Conservation (phyloP, 2,888 invertebrate genomes). For the Synergus gifuensis region DNA sequence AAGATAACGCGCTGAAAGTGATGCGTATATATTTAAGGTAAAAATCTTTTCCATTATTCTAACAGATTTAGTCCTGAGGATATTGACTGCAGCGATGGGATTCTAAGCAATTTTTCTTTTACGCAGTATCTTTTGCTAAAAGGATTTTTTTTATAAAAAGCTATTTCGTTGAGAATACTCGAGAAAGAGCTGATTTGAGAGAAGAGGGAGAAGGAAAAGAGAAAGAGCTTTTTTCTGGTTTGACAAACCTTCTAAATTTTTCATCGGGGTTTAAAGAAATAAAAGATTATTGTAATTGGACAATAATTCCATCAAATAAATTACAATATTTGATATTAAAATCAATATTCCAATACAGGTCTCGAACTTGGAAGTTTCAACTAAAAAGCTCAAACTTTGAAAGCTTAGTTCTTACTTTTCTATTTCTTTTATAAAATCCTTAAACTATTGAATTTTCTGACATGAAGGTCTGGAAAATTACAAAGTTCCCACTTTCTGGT, state of each 20-base stretch:
- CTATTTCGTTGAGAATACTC: neutral
- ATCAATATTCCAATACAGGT: too few species aligned
- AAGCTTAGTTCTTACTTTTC: neutral
- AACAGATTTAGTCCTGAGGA: neutral
- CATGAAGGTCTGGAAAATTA: neutral
- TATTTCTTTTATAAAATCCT: neutral
- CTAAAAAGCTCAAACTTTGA: neutral
- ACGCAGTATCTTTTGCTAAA: neutral
- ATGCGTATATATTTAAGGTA: neutral
- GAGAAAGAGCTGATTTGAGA: neutral
- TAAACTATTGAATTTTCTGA: neutral
- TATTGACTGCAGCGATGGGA: neutral
- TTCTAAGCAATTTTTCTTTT: neutral
- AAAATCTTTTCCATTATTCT: slow-evolving; percentile 17
- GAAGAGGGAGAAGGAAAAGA: neutral
- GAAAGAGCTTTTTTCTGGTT: neutral
- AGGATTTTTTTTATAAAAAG: slow-evolving; percentile 4
- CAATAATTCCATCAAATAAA: too few species aligned
- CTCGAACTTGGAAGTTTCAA: too few species aligned
- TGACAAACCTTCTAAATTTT: slow-evolving; percentile 17
- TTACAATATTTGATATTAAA: too few species aligned
- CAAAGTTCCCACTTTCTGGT: neutral
- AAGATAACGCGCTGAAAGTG: neutral
- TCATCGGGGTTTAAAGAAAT: slow-evolving; percentile 2
- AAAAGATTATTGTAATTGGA: too few species aligned